Conservation (phyloP, 2,888 invertebrate species). For the Tipula unca region DNA sequence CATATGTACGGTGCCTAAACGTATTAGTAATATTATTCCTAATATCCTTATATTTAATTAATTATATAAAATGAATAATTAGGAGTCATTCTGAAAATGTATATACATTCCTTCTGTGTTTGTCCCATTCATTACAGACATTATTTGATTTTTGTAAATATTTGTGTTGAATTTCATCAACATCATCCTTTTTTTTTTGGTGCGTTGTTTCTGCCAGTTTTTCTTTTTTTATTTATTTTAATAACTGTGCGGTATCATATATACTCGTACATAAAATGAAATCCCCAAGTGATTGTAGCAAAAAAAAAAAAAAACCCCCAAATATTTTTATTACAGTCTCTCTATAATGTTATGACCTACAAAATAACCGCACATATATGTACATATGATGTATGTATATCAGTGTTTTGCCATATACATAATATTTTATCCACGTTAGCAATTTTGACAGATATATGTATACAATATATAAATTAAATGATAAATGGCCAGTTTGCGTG, state of each 20-base stretch:
- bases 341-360: background rate
- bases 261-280: background rate
- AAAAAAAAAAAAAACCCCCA: too few species aligned
- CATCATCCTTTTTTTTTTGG: background rate
- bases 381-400: background rate
- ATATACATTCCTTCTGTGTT: background rate
- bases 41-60: constrained; percentile 1
- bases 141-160: background rate
- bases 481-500: background rate
- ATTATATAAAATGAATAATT: background rate
- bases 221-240: too few species aligned
- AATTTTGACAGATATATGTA: background rate
- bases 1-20: background rate
- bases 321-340: background rate
- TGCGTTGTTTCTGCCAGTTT: background rate
- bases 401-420: background rate
- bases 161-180: background rate
- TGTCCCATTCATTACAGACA: background rate
- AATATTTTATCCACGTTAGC: background rate
- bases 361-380: background rate
- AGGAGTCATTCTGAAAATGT: background rate
- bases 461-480: background rate
- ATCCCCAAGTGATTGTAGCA: background rate
- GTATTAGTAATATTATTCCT: background rate
- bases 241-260: background rate